Evolutionary conservation across 2,113 vertebrate species (phyloP).

Genomic region (Podarcis muralis): DNA sequence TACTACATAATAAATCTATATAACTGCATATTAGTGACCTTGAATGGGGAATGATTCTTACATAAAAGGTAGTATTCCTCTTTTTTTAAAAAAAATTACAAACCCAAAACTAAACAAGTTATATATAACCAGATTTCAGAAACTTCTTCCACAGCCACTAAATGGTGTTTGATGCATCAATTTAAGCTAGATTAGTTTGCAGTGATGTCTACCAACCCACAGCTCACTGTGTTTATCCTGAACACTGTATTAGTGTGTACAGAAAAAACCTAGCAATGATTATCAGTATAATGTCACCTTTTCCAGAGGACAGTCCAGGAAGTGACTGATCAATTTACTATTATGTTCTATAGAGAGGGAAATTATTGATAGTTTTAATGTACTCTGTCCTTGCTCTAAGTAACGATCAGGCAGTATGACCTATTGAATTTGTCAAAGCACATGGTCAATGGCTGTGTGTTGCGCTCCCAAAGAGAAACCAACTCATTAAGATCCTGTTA

Average conservation of each 20-base stretch:
- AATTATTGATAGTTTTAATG: background rate
- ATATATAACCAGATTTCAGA: conserved; percentile 1
- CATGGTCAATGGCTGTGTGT: background rate
- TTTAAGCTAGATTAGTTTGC: background rate
- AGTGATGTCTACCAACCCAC: background rate
- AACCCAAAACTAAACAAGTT: background rate
- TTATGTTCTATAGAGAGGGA: background rate
- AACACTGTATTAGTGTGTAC: background rate
- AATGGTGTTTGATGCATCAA: background rate
- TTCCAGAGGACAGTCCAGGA: conserved; percentile 38
- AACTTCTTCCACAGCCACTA: background rate
- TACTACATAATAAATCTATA: background rate
- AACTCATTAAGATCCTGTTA: background rate
- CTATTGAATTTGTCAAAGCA: background rate
- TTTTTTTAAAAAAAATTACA: background rate
- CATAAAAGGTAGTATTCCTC: background rate
- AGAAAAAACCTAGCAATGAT: background rate
- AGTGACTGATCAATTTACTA: background rate
- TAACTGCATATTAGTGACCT: background rate
- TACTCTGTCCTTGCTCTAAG: background rate
- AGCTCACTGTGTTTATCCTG: background rate
- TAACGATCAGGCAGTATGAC: background rate
- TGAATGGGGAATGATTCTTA: background rate
- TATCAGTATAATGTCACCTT: conserved; percentile 45
- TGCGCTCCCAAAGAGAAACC: background rate